Conservation (phyloP, 1,140 invertebrate genomes). For the Mizuhopecten yessoensis region DNA sequence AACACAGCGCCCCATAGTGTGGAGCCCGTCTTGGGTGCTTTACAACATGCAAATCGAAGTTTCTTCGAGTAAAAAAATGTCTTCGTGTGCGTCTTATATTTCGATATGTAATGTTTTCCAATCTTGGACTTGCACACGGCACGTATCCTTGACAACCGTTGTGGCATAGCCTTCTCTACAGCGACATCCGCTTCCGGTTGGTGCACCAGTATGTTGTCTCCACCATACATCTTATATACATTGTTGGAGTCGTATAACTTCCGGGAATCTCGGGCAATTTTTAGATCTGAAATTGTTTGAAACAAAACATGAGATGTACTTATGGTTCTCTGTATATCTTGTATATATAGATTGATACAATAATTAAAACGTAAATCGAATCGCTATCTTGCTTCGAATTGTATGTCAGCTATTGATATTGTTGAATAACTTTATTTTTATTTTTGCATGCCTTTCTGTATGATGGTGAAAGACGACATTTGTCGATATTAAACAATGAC, state of each 20-base stretch:
- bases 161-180: background rate
- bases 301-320: too few species aligned
- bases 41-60: constrained; percentile 7
- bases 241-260: background rate
- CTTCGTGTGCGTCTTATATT: background rate
- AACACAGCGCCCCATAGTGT: background rate
- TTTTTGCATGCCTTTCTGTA: too few species aligned
- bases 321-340: too few species aligned
- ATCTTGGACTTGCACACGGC: background rate
- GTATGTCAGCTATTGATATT: too few species aligned
- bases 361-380: too few species aligned
- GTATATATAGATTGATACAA: too few species aligned
- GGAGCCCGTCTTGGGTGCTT: background rate
- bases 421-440: too few species aligned
- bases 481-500: too few species aligned
- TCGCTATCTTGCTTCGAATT: too few species aligned
- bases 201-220: background rate
- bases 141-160: constrained; percentile 25
- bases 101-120: background rate
- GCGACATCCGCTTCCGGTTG: constrained; percentile 9
- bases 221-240: constrained; percentile 17
- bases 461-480: too few species aligned
- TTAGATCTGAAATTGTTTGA: background rate
- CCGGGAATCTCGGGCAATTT: background rate
- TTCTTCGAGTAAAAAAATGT: constrained; percentile 17